Evolutionary conservation across 1,140 invertebrate species (phyloP).

Genomic region (Ostrea edulis): DNA sequence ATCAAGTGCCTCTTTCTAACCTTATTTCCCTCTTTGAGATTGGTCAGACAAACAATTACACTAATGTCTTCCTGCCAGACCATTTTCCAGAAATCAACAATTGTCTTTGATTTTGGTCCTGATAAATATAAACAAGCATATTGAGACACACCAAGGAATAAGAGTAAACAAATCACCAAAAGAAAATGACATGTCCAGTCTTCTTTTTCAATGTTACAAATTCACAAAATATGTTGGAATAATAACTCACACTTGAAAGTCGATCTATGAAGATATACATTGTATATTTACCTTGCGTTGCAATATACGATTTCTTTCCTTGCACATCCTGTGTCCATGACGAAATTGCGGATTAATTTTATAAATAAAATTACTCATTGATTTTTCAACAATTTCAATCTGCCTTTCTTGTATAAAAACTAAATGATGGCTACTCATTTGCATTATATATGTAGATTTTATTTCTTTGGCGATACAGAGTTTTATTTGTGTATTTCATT

Average conservation of each 20-base stretch:
- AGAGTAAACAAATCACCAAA: too few species aligned
- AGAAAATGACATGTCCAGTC: neutral
- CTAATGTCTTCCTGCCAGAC: slow-evolving; percentile 56
- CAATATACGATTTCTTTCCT: slow-evolving; percentile 3
- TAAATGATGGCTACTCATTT: neutral
- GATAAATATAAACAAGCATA: neutral
- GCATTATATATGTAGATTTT: too few species aligned
- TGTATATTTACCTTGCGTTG: neutral
- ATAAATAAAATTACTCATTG: neutral
- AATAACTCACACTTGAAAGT: neutral
- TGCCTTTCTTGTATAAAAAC: neutral
- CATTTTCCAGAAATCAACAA: slow-evolving; percentile 59
- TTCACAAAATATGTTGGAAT: neutral
- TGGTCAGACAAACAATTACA: slow-evolving; percentile 53
- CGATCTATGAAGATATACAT: neutral
- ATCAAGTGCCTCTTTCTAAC: neutral
- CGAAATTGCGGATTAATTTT: neutral
- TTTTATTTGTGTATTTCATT: too few species aligned
- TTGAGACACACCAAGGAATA: neutral
- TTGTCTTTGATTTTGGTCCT: slow-evolving; percentile 52
- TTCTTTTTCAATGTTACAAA: too few species aligned
- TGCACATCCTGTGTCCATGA: neutral
- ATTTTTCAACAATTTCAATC: neutral
- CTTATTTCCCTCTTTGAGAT: slow-evolving; percentile 43
- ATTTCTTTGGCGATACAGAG: too few species aligned